Percentiles rank a stretch among this genome's conserved stretches.
Evolutionary conservation across 2,888 invertebrate species (phyloP).

Genomic region (Pollenia griseotomentosa): DNA sequence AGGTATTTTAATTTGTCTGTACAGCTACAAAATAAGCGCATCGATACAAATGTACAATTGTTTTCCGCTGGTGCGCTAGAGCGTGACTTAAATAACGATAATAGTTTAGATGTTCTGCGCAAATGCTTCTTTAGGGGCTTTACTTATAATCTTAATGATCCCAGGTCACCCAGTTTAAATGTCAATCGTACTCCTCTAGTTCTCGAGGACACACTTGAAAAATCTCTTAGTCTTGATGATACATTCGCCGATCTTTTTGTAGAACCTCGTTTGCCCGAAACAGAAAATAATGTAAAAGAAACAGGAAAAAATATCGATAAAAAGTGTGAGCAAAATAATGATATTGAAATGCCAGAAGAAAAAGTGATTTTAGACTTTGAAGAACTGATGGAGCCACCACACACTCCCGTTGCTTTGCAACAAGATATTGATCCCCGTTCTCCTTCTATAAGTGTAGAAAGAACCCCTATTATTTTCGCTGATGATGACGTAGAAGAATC

Average conservation of each 20-base stretch:
- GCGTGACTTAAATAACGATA: slow-evolving; percentile 59
- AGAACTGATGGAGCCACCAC: slow-evolving; percentile 11
- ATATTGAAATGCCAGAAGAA: slow-evolving; percentile 48
- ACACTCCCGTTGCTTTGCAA: slow-evolving; percentile 67
- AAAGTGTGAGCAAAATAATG: background rate
- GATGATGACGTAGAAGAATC: slow-evolving; percentile 78
- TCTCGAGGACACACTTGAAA: slow-evolving; percentile 79
- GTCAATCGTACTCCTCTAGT: slow-evolving; percentile 81
- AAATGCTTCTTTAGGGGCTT: slow-evolving; percentile 81
- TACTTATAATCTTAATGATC: slow-evolving; percentile 79
- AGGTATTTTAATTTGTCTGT: background rate
- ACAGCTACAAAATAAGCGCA: slow-evolving; percentile 38
- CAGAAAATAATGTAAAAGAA: background rate
- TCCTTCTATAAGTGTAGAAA: slow-evolving; percentile 81
- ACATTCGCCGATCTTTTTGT: slow-evolving; percentile 82
- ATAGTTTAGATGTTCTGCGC: slow-evolving; percentile 77
- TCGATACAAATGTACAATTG: slow-evolving; percentile 15
- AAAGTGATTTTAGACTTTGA: slow-evolving; percentile 1
- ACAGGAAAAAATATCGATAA: background rate
- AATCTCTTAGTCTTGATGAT: slow-evolving; percentile 80
- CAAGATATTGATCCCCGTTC: slow-evolving; percentile 81
- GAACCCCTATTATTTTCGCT: slow-evolving; percentile 82
- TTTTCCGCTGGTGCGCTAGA: slow-evolving; percentile 13
- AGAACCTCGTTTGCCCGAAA: slow-evolving; percentile 77
- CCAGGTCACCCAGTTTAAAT: slow-evolving; percentile 79